phyloP scores from a whole-genome alignment of 1,140 invertebrate genomes.

The Delia radicum region DNA sequence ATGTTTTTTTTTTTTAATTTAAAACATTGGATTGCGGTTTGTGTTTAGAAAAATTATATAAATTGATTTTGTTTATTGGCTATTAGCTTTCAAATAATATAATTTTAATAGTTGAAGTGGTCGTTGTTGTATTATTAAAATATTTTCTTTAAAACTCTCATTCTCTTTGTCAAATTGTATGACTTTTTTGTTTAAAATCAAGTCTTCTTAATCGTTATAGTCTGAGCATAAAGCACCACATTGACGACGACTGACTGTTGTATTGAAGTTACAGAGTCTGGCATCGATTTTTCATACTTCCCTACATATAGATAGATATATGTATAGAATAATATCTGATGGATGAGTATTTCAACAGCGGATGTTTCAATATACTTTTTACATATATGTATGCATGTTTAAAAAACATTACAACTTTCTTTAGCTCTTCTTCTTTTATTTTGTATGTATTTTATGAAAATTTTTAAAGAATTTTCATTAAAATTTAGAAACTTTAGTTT shows the following conservation, averaged over 20 bases:
- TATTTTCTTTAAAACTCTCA: background rate
- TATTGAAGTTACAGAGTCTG: conserved; percentile 1
- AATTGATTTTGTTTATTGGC: background rate
- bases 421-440: background rate
- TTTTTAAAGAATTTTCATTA: background rate
- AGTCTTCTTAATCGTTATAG: background rate
- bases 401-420: background rate
- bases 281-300: conserved; percentile 17
- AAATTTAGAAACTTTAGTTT: no score
- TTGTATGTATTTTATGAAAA: background rate
- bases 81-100: background rate
- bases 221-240: background rate
- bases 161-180: background rate
- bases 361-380: background rate
- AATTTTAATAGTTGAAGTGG: background rate
- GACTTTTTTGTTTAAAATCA: background rate
- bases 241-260: background rate
- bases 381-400: background rate
- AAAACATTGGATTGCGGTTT: background rate
- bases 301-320: background rate
- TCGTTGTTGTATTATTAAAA: background rate
- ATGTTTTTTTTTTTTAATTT: background rate
- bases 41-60: background rate
- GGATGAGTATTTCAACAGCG: background rate
- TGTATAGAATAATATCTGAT: background rate